Conservation (phyloP, 2,888 invertebrate genomes). For the Didymodactylos carnosus region DNA sequence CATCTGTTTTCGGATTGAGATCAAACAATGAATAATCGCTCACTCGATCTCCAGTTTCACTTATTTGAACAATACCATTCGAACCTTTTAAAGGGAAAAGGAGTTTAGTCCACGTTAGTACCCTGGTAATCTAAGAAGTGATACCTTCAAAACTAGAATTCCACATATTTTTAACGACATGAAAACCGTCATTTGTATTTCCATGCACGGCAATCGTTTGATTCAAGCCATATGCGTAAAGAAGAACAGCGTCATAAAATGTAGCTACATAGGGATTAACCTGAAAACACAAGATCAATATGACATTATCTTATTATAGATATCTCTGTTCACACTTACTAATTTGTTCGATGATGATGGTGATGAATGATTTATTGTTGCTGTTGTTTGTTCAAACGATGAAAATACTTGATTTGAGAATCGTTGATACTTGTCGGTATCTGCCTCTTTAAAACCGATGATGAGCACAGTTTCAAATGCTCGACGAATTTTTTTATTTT, state of each 20-base stretch:
- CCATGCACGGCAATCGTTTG: background rate
- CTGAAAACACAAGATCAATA: no score
- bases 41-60: constrained; percentile 22
- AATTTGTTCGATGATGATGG: no score
- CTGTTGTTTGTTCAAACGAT: no score
- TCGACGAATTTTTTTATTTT: background rate
- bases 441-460: background rate
- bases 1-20: constrained; percentile 19
- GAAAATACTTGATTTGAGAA: background rate
- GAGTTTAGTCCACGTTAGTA: no score
- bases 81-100: no score
- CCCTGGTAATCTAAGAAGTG: background rate
- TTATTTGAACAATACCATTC: constrained; percentile 21
- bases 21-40: constrained; percentile 21
- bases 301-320: no score
- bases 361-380: no score
- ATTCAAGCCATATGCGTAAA: background rate
- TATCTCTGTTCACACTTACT: no score
- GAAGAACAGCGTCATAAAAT: background rate
- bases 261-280: background rate
- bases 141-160: constrained; percentile 7
- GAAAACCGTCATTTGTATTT: background rate
- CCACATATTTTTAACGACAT: constrained; percentile 4
- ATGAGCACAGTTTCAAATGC: background rate
- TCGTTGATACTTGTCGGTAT: background rate